A percentile compares a stretch with the other conserved stretches of the same genome.
phyloP scores from a whole-genome alignment of 1,140 invertebrate genomes.

The Eumeta japonica region DNA sequence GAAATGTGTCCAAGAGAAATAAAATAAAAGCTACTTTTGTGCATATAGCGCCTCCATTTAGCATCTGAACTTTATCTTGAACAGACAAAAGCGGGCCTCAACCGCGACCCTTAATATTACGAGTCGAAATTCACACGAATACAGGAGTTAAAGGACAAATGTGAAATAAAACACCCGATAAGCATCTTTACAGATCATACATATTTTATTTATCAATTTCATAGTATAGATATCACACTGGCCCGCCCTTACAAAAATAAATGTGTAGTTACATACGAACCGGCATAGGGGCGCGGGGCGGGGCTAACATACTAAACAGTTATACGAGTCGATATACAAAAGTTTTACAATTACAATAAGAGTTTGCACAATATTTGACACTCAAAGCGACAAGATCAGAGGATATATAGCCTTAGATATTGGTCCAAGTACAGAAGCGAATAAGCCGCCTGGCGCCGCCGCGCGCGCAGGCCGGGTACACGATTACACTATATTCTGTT shows the following conservation, averaged over 20 bases:
- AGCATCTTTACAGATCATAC: constrained; percentile 57
- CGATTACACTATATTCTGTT: too few species aligned
- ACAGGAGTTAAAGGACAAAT: neutral
- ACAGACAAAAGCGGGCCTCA: too few species aligned
- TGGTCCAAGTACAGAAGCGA: constrained; percentile 55
- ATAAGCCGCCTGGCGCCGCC: constrained; percentile 19
- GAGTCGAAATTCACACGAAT: too few species aligned
- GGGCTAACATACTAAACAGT: constrained; percentile 37
- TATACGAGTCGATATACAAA: constrained; percentile 55
- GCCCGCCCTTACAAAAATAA: constrained; percentile 58
- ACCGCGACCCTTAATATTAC: too few species aligned
- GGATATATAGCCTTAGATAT: constrained; percentile 44
- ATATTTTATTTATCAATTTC: constrained; percentile 56
- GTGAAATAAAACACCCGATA: constrained; percentile 37
- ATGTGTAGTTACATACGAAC: constrained; percentile 54
- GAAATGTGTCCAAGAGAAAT: too few species aligned
- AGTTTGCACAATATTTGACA: constrained; percentile 57
- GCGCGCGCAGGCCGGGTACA: neutral
- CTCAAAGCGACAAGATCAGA: constrained; percentile 52
- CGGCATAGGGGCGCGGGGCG: constrained; percentile 29
- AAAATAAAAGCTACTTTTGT: too few species aligned
- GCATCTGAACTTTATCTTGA: too few species aligned
- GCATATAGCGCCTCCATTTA: too few species aligned
- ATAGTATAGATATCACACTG: constrained; percentile 58
- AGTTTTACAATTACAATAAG: constrained; percentile 47